Percentiles rank a stretch among this genome's conserved stretches.
Conservation (phyloP, 2,888 invertebrate genomes). For the Polydrusus tereticollis region DNA sequence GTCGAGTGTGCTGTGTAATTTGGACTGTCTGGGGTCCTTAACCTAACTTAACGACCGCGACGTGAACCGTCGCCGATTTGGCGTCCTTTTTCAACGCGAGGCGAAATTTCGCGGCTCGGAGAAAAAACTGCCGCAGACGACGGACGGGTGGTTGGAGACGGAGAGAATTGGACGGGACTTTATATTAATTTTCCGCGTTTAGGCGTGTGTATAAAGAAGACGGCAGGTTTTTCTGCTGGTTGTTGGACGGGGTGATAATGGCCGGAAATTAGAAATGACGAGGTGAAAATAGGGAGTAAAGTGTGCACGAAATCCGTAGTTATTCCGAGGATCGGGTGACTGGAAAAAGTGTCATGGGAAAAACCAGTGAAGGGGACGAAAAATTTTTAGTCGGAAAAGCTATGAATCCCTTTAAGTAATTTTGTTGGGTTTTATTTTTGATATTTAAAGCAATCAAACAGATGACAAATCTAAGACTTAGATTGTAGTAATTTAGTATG, state of each 20-base stretch:
- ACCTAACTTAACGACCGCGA: constrained; percentile 68
- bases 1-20: constrained; percentile 59
- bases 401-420: neutral
- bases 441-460: neutral
- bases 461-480: too few species aligned
- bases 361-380: neutral
- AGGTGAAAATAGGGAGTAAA: constrained; percentile 23
- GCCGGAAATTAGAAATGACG: constrained; percentile 34
- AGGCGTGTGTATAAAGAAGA: constrained; percentile 29
- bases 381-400: neutral
- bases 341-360: constrained; percentile 8
- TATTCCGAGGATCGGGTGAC: neutral
- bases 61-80: constrained; percentile 52
- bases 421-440: neutral
- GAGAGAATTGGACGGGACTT: constrained; percentile 21
- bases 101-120: constrained; percentile 20
- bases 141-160: constrained; percentile 19
- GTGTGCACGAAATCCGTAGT: constrained; percentile 18
- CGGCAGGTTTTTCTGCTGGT: constrained; percentile 20
- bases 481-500: too few species aligned
- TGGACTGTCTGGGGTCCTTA: constrained; percentile 69
- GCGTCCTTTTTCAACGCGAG: constrained; percentile 49
- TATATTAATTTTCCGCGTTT: constrained; percentile 31
- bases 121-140: constrained; percentile 28
- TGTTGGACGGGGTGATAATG: constrained; percentile 32